These are phyloP conservation scores for Colaptes auratus DNA, from an alignment of 2,113 vertebrate genomes.

Conservation along the genomic window DNA sequence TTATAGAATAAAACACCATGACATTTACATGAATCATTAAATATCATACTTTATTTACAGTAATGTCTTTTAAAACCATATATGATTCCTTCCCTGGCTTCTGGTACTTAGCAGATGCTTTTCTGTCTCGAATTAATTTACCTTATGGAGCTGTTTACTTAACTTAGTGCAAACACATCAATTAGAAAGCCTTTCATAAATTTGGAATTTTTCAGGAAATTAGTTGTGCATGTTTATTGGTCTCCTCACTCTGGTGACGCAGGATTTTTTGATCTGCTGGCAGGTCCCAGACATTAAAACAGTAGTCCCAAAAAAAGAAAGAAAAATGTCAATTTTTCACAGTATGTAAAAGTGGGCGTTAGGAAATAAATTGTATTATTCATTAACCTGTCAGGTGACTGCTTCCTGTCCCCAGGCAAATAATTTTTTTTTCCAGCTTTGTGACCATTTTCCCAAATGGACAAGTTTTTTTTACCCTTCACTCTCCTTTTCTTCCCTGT, in stretches of 20 bases:
- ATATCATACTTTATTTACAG: not conserved
- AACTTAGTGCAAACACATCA: not conserved
- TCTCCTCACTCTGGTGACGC: rapidly evolving
- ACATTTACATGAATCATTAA: not conserved
- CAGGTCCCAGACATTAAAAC: not conserved
- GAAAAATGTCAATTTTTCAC: not conserved
- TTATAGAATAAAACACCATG: not conserved
- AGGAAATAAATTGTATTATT: not conserved
- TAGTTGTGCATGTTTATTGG: not conserved
- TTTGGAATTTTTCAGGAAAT: not conserved
- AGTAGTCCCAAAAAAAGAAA: not conserved
- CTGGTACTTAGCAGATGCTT: not conserved
- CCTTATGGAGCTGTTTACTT: not conserved
- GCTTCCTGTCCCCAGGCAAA: not conserved
- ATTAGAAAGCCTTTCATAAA: not conserved
- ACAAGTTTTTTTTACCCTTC: not conserved
- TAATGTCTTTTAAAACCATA: not conserved
- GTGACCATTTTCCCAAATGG: not conserved
- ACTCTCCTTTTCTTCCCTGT: not conserved
- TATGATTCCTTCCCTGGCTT: not conserved
- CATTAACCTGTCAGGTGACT: not conserved
- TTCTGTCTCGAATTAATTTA: not conserved
- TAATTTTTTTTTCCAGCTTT: not conserved
- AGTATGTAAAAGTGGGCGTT: not conserved
- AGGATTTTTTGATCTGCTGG: not conserved